Evolutionary conservation across 2,888 invertebrate genomes (phyloP).

Genomic region (Tanypteryx hageni): DNA sequence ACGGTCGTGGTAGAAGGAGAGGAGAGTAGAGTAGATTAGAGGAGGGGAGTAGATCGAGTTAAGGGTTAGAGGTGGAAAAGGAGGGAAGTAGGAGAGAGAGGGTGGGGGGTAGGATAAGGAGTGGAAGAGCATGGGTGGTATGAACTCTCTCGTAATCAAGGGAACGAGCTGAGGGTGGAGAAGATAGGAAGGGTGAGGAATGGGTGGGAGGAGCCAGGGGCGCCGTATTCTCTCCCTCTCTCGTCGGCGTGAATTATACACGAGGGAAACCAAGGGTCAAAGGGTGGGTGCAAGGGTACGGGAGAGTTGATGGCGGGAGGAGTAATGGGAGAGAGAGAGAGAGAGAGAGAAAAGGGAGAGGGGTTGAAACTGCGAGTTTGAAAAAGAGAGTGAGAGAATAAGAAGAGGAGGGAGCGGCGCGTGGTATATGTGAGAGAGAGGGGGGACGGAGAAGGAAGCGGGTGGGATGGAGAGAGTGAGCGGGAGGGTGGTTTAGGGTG

Average conservation of each 20-base stretch:
- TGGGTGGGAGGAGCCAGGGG: conserved; percentile 11
- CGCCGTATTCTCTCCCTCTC: not conserved
- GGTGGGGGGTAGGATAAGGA: not conserved
- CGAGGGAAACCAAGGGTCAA: not conserved
- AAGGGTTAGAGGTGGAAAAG: not conserved
- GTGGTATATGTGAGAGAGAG: conserved; percentile 59
- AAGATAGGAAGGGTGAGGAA: not conserved
- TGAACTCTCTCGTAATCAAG: conserved; percentile 49
- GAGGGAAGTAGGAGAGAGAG: not conserved
- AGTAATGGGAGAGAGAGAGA: conserved; percentile 43
- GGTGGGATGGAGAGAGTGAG: conserved; percentile 63
- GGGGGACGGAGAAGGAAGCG: conserved; percentile 67
- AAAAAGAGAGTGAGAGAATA: conserved; percentile 47
- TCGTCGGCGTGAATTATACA: conserved; percentile 60
- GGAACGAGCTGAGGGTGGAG: conserved; percentile 19
- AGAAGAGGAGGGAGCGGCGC: conserved; percentile 65
- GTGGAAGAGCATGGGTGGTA: conserved; percentile 8
- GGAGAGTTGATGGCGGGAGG: conserved; percentile 65
- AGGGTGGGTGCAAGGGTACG: not conserved
- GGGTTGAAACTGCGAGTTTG: not conserved
- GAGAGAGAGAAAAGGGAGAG: not conserved
- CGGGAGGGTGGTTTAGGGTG: conserved; percentile 69
- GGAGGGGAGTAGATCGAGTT: no score
- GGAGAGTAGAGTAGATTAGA: no score
- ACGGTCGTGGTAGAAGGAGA: not conserved